phyloP scores from a whole-genome alignment of 2,888 invertebrate genomes.

The Ormyrus thymus region DNA sequence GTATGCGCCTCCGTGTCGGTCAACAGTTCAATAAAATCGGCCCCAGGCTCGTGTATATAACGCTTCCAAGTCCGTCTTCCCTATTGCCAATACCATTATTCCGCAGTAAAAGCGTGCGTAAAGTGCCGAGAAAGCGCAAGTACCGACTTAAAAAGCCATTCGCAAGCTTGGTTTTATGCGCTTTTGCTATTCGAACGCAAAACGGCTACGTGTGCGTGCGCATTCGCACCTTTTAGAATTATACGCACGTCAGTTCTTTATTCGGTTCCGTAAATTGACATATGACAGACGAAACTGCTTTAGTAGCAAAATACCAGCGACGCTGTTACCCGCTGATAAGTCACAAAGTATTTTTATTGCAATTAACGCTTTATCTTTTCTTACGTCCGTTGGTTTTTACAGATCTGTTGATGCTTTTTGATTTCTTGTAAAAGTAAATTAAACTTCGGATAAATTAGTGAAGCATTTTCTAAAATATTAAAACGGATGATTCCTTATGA shows the following conservation, averaged over 20 bases:
- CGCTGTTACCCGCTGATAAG: background rate
- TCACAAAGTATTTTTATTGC: slow-evolving; percentile 19
- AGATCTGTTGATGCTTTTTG: no score
- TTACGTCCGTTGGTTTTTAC: no score
- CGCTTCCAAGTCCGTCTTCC: slow-evolving; percentile 36
- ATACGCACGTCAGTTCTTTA: background rate
- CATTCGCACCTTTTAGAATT: no score
- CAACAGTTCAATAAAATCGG: slow-evolving; percentile 44
- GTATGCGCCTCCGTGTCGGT: background rate
- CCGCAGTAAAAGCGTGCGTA: slow-evolving; percentile 61
- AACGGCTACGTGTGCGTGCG: background rate
- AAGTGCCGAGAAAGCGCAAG: slow-evolving; percentile 45
- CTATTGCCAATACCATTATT: slow-evolving; percentile 63
- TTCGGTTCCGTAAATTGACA: slow-evolving; percentile 12
- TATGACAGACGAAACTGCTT: no score
- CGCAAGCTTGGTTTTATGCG: slow-evolving; percentile 26
- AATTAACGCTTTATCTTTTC: no score
- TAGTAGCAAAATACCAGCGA: no score
- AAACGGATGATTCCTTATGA: no score
- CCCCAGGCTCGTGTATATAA: background rate
- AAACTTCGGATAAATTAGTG: no score
- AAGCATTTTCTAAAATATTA: no score
- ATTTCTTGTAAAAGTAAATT: no score
- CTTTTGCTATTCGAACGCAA: background rate
- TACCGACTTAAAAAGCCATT: slow-evolving; percentile 52